phyloP scores from a whole-genome alignment of 2,113 vertebrate species.

The Pseudopipra pipra region DNA sequence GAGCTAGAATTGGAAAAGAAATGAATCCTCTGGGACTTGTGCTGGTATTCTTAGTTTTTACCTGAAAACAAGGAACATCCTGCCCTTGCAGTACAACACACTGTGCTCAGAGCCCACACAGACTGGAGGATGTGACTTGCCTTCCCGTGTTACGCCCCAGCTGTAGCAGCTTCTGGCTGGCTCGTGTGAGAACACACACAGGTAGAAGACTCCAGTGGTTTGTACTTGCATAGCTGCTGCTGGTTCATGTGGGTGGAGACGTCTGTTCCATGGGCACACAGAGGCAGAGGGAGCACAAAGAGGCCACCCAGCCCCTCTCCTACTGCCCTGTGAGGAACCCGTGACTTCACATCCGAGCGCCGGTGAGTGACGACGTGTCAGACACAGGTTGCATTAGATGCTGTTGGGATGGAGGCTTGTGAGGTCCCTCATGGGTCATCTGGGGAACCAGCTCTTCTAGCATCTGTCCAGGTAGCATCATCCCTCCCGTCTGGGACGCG shows the following conservation, averaged over 20 bases:
- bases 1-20: neutral
- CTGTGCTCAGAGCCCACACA: neutral
- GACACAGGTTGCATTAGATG: neutral
- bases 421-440: neutral
- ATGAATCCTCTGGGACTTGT: neutral
- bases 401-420: neutral
- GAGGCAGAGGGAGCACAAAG: neutral
- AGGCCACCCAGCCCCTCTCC: neutral
- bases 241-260: neutral
- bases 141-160: neutral
- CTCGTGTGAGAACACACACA: neutral
- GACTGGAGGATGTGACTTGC: neutral
- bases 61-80: neutral
- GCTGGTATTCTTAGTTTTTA: neutral
- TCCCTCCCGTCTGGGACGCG: neutral
- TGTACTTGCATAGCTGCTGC: conserved; percentile 41
- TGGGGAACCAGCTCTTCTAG: neutral
- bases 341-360: neutral
- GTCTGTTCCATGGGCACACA: neutral
- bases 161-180: neutral
- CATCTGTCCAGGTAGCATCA: neutral
- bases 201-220: neutral
- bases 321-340: neutral
- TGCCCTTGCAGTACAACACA: neutral
- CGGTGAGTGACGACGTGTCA: neutral